phyloP scores from a whole-genome alignment of 2,888 invertebrate species.

The Trypoxylon attenuatum region DNA sequence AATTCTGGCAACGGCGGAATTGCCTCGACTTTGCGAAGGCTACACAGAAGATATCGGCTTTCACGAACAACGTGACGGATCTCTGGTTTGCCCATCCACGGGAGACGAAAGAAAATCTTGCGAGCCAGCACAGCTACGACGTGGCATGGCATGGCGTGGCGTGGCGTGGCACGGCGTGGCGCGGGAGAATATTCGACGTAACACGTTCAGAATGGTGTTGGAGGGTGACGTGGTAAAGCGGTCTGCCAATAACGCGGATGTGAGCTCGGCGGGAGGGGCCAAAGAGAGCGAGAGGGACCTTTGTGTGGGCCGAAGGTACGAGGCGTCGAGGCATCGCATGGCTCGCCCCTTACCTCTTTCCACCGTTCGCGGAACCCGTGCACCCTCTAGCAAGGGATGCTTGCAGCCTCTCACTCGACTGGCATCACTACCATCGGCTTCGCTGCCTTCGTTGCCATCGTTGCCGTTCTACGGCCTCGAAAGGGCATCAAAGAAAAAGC shows the following conservation, averaged over 20 bases:
- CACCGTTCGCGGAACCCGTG: constrained; percentile 36
- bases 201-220: constrained; percentile 56
- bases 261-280: not conserved
- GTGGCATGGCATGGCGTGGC: not conserved
- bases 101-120: constrained; percentile 55
- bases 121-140: constrained; percentile 42
- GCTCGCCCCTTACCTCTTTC: constrained; percentile 42
- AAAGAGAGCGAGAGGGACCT: constrained; percentile 48
- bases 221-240: constrained; percentile 61
- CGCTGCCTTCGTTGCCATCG: constrained; percentile 47
- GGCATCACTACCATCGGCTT: constrained; percentile 57
- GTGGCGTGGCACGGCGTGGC: not conserved
- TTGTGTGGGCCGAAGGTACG: constrained; percentile 63
- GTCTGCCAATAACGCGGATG: constrained; percentile 62
- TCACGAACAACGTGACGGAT: constrained; percentile 57
- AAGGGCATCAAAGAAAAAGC: constrained; percentile 68
- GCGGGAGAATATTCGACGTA: constrained; percentile 56
- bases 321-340: constrained; percentile 65
- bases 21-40: constrained; percentile 52
- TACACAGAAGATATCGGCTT: constrained; percentile 56
- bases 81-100: constrained; percentile 46
- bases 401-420: constrained; percentile 62
- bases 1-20: constrained; percentile 52
- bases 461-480: constrained; percentile 62
- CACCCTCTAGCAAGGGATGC: constrained; percentile 52